These are phyloP conservation scores for Stomatorhinus walkeri DNA, from an alignment of 2,797 vertebrate species.

Conservation along the genomic window DNA sequence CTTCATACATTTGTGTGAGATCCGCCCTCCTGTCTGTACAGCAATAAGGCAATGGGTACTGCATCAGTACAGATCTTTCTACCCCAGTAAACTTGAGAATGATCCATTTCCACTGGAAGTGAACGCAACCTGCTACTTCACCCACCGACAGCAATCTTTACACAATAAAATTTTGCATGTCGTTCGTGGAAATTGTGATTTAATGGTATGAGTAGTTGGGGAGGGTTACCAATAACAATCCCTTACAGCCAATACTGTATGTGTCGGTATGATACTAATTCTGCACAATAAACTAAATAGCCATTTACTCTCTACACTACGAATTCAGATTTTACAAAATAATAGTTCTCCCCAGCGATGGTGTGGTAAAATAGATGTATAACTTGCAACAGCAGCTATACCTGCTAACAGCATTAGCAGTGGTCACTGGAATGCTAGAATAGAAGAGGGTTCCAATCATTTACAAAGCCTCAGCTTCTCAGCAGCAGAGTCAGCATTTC, in stretches of 20 bases:
- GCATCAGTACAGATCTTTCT: not conserved
- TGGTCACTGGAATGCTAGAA: not conserved
- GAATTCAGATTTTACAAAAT: not conserved
- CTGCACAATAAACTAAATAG: not conserved
- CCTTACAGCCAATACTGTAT: not conserved
- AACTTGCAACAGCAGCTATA: not conserved
- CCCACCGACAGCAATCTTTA: not conserved
- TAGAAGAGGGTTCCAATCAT: not conserved
- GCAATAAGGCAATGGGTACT: not conserved
- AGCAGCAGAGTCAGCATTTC: conserved; percentile 32
- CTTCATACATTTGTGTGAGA: conserved; percentile 37
- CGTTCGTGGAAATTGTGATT: not conserved
- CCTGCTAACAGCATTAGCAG: conserved; percentile 13
- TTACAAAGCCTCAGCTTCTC: not conserved
- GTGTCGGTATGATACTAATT: not conserved
- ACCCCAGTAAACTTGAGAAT: not conserved
- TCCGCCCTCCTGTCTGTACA: not conserved
- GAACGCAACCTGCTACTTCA: not conserved
- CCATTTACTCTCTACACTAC: not conserved
- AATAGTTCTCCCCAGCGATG: not conserved
- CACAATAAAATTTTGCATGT: not conserved
- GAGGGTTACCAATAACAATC: not conserved
- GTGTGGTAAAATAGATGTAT: not conserved
- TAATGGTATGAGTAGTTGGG: not conserved
- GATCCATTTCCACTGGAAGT: not conserved